phyloP scores from a whole-genome alignment of 2,888 invertebrate species.

The Meganola albula region DNA sequence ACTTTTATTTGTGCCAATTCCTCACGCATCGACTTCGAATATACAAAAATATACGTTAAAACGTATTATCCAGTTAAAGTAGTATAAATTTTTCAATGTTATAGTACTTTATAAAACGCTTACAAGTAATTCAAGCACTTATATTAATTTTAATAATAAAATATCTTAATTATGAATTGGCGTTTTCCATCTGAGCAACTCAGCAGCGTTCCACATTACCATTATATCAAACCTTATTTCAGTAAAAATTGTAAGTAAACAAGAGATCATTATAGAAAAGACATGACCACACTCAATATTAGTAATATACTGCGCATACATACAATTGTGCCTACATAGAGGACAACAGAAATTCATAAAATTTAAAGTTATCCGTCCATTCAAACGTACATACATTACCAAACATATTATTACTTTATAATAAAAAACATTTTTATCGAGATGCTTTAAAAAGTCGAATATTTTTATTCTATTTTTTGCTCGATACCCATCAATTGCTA shows the following conservation, averaged over 20 bases:
- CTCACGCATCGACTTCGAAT: slow-evolving; percentile 64
- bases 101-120: slow-evolving; percentile 56
- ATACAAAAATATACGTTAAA: slow-evolving; percentile 72
- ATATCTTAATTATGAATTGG: no score
- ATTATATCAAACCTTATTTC: slow-evolving; percentile 51
- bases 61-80: slow-evolving; percentile 58
- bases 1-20: slow-evolving; percentile 65
- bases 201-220: slow-evolving; percentile 33
- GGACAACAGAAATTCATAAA: slow-evolving; percentile 41
- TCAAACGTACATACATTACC: slow-evolving; percentile 49
- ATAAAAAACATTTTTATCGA: slow-evolving; percentile 37
- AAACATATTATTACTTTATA: slow-evolving; percentile 26
- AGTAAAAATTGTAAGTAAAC: slow-evolving; percentile 73
- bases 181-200: slow-evolving; percentile 67
- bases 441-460: slow-evolving; percentile 36
- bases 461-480: slow-evolving; percentile 1
- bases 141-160: slow-evolving; percentile 57
- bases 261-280: slow-evolving; percentile 60
- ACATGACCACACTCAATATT: slow-evolving; percentile 64
- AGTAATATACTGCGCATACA: slow-evolving; percentile 43
- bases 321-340: slow-evolving; percentile 46
- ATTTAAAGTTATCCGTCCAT: slow-evolving; percentile 53
- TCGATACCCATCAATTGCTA: background rate
- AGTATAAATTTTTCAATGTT: slow-evolving; percentile 59
- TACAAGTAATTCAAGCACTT: slow-evolving; percentile 65